Conservation (phyloP, 2,113 vertebrate genomes). For the Camelus bactrianus region DNA sequence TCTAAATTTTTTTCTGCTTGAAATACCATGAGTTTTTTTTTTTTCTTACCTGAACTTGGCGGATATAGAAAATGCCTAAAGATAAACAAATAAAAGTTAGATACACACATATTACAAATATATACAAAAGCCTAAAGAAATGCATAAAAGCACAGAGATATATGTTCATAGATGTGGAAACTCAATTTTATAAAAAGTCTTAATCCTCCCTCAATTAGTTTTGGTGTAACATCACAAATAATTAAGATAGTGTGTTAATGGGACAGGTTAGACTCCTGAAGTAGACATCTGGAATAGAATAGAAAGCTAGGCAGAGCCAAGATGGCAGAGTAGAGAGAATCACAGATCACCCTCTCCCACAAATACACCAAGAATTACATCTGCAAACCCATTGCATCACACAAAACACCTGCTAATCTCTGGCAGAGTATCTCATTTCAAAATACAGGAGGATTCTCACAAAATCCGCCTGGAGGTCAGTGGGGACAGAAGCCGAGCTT, state of each 20-base stretch:
- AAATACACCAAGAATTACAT: too few species aligned
- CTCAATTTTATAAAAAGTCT: background rate
- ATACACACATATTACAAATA: background rate
- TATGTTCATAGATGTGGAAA: background rate
- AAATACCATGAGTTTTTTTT: background rate
- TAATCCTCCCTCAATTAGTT: background rate
- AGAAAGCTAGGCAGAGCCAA: background rate
- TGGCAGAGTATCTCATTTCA: too few species aligned
- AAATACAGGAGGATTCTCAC: too few species aligned
- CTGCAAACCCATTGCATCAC: too few species aligned
- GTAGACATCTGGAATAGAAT: background rate
- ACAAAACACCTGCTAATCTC: too few species aligned
- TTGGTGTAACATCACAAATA: background rate
- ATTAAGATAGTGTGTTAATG: background rate
- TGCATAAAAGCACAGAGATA: background rate
- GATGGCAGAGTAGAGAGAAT: too few species aligned
- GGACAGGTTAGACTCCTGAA: fast-evolving
- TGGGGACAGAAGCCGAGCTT: too few species aligned
- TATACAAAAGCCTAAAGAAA: background rate
- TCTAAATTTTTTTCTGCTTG: background rate
- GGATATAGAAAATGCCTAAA: background rate
- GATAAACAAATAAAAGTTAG: background rate
- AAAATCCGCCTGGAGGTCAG: too few species aligned
- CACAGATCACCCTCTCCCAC: too few species aligned
- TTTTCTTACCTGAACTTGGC: background rate